Evolutionary conservation across 2,797 vertebrate genomes (phyloP).

Genomic region (Periophthalmus magnuspinnatus): DNA sequence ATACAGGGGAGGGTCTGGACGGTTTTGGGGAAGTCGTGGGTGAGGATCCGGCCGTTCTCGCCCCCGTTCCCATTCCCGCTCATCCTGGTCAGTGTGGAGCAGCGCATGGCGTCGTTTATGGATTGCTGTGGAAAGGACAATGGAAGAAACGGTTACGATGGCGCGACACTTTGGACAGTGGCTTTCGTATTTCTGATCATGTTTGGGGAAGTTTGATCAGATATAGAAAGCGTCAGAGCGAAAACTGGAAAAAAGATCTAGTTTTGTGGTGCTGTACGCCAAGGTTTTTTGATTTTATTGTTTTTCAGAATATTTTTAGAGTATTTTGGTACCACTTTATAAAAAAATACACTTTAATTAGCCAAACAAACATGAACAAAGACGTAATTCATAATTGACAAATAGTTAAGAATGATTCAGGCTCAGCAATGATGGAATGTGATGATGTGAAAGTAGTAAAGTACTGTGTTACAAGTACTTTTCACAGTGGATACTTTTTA

Average conservation of each 20-base stretch:
- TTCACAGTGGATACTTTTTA: too few relatives aligned
- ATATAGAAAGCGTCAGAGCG: constrained; percentile 14
- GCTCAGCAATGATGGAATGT: too few relatives aligned
- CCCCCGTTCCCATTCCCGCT: constrained; percentile 84
- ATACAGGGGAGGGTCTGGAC: constrained; percentile 98
- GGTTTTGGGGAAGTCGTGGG: constrained; percentile 96
- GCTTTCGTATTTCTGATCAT: background rate
- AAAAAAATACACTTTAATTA: constrained; percentile 17
- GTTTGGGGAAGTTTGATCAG: constrained; percentile 16
- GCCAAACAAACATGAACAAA: too few relatives aligned
- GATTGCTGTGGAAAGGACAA: constrained; percentile 85
- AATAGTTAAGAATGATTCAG: too few relatives aligned
- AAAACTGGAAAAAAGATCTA: background rate
- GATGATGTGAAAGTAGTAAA: too few relatives aligned
- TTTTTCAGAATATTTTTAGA: constrained; percentile 31
- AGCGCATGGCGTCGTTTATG: constrained; percentile 96
- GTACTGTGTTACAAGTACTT: too few relatives aligned
- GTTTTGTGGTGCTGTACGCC: constrained; percentile 33
- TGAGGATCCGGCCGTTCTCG: constrained; percentile 96
- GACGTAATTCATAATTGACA: too few relatives aligned
- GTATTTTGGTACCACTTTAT: too few relatives aligned
- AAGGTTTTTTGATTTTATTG: background rate
- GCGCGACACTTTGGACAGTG: constrained; percentile 16
- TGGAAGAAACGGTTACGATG: constrained; percentile 28
- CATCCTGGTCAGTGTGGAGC: constrained; percentile 92